These are phyloP conservation scores for Remorina albescens DNA, from an alignment of 2,797 vertebrate genomes.

Conservation along the genomic window DNA sequence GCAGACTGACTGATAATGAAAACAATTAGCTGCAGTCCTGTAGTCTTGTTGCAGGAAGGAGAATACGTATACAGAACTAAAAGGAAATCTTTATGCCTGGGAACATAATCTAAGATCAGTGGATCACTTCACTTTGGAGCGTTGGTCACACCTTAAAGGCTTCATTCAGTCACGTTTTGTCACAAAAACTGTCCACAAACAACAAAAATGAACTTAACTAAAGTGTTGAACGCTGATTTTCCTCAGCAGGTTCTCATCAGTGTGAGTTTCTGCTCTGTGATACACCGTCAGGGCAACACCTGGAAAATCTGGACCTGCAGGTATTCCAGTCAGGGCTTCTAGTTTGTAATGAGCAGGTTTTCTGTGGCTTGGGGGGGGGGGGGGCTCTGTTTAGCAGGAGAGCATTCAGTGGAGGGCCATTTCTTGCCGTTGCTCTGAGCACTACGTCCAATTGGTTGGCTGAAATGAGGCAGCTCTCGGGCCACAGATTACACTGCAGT, in stretches of 20 bases:
- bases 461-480: conserved; percentile 68
- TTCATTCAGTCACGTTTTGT: background rate
- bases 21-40: background rate
- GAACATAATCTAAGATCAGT: background rate
- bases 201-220: background rate
- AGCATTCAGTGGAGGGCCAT: conserved; percentile 58
- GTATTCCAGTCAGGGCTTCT: conserved; percentile 23
- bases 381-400: conserved; percentile 58
- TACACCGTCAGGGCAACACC: conserved; percentile 45
- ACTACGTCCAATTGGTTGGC: conserved; percentile 73
- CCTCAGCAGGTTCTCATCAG: background rate
- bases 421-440: conserved; percentile 59
- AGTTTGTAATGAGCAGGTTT: conserved; percentile 33
- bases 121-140: background rate
- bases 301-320: conserved; percentile 54
- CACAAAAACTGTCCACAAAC: background rate
- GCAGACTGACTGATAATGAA: background rate
- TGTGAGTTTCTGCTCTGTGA: conserved; percentile 27
- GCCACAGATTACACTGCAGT: conserved; percentile 83
- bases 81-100: background rate
- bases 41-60: too few relatives aligned
- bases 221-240: conserved; percentile 18
- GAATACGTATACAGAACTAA: too few relatives aligned
- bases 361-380: conserved; percentile 9
- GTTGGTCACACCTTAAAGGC: background rate